Conservation (phyloP, 2,888 invertebrate species). For the Smittia aterrima region DNA sequence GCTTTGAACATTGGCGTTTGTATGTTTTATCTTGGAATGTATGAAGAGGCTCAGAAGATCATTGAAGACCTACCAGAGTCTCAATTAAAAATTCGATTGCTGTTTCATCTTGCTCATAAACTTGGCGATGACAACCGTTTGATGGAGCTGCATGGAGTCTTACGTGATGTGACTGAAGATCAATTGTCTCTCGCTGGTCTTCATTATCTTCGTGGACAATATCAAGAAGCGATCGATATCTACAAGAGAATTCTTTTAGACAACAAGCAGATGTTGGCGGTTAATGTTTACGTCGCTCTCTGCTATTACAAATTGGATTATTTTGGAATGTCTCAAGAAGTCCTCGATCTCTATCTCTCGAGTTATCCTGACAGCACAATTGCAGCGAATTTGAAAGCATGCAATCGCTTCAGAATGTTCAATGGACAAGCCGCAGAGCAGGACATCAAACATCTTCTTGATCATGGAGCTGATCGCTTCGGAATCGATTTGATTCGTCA, state of each 20-base stretch:
- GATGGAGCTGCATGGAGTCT: conserved; percentile 77
- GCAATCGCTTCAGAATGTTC: conserved; percentile 74
- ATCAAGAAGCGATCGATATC: conserved; percentile 97
- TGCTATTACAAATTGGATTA: conserved; percentile 99
- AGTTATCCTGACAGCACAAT: conserved; percentile 91
- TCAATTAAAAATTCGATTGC: conserved; percentile 70
- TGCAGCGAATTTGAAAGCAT: conserved; percentile 88
- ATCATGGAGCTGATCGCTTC: conserved; percentile 60
- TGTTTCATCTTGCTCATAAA: conserved; percentile 93
- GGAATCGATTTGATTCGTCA: conserved; percentile 92
- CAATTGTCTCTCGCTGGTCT: conserved; percentile 94
- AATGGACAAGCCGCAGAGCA: conserved; percentile 93
- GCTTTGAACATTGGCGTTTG: conserved; percentile 86
- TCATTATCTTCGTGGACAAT: conserved; percentile 93
- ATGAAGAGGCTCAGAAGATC: conserved; percentile 64
- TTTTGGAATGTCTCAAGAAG: conserved; percentile 97
- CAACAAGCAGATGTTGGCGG: conserved; percentile 89
- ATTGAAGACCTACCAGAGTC: conserved; percentile 66
- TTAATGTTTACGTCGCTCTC: conserved; percentile 95
- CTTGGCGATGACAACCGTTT: conserved; percentile 82
- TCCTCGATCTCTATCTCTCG: conserved; percentile 88
- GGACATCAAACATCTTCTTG: conserved; percentile 76
- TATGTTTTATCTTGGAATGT: conserved; percentile 83
- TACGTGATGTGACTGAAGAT: conserved; percentile 89
- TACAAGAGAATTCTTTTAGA: conserved; percentile 91